phyloP scores from a whole-genome alignment of 2,113 vertebrate species.

The Zosterops pallidus region DNA sequence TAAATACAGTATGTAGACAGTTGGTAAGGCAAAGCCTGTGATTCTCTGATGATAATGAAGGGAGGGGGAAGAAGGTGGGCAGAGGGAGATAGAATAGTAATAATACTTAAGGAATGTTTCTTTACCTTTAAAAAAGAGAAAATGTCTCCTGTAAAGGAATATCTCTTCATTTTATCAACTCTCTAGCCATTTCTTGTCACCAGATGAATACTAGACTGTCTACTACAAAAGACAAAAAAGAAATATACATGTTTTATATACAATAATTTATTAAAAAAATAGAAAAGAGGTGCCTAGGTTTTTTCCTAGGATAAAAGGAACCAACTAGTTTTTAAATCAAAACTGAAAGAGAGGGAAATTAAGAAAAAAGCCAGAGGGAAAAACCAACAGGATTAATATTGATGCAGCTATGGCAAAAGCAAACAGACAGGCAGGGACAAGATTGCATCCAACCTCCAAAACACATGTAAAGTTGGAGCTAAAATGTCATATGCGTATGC shows the following conservation, averaged over 20 bases:
- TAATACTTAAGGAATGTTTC: background rate
- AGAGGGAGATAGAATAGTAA: background rate
- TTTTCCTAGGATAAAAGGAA: background rate
- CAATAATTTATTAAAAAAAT: background rate
- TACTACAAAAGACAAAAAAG: background rate
- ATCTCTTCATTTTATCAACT: background rate
- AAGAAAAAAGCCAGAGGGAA: constrained; percentile 36
- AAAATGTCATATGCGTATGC: constrained; percentile 78
- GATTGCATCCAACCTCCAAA: constrained; percentile 73
- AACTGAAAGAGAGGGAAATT: constrained; percentile 9
- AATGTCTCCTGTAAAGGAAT: background rate
- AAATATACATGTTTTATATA: background rate
- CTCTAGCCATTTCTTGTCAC: background rate
- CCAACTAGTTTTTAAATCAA: background rate
- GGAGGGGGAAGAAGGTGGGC: background rate
- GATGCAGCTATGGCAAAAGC: constrained; percentile 65
- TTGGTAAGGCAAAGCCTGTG: background rate
- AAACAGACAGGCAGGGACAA: constrained; percentile 74
- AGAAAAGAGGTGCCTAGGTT: background rate
- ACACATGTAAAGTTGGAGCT: constrained; percentile 77
- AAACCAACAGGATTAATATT: constrained; percentile 71
- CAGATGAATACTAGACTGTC: background rate
- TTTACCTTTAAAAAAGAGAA: background rate
- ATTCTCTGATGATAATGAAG: background rate
- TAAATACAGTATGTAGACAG: background rate